Evolutionary conservation across 2,113 vertebrate genomes (phyloP).

Genomic region (Baryphthengus martii): DNA sequence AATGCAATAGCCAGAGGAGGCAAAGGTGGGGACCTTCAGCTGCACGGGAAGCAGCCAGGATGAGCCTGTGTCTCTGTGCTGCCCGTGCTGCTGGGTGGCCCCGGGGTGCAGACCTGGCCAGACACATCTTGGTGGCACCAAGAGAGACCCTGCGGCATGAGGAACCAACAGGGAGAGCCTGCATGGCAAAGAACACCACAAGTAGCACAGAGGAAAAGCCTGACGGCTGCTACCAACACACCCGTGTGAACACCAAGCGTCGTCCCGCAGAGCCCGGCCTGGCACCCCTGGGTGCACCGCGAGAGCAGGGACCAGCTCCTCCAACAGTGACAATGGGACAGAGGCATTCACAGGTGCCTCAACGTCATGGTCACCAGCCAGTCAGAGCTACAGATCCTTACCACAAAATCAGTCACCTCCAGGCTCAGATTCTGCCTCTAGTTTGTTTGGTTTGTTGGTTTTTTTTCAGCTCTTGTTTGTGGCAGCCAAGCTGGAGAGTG

Average conservation of each 20-base stretch:
- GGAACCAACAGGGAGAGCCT: rapidly evolving
- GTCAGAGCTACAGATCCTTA: neutral
- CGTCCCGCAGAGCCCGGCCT: rapidly evolving
- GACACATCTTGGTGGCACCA: neutral
- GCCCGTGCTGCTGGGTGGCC: rapidly evolving
- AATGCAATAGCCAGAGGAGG: neutral
- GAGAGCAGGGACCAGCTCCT: neutral
- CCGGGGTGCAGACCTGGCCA: neutral
- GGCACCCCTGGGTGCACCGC: rapidly evolving
- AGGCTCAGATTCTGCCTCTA: neutral
- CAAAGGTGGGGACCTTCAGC: neutral
- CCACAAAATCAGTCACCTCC: neutral
- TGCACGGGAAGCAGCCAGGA: neutral
- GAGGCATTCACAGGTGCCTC: rapidly evolving
- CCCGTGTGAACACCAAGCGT: rapidly evolving
- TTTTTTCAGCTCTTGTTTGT: neutral
- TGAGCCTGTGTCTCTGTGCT: rapidly evolving
- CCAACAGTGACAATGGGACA: rapidly evolving
- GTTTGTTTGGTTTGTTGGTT: neutral
- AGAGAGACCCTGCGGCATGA: rapidly evolving
- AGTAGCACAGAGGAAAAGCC: neutral
- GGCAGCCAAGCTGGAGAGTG: neutral
- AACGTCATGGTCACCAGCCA: neutral
- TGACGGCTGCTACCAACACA: neutral
- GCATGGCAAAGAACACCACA: neutral